These are phyloP conservation scores for Saccopteryx bilineata DNA, from an alignment of 2,113 vertebrate genomes.

Conservation along the genomic window DNA sequence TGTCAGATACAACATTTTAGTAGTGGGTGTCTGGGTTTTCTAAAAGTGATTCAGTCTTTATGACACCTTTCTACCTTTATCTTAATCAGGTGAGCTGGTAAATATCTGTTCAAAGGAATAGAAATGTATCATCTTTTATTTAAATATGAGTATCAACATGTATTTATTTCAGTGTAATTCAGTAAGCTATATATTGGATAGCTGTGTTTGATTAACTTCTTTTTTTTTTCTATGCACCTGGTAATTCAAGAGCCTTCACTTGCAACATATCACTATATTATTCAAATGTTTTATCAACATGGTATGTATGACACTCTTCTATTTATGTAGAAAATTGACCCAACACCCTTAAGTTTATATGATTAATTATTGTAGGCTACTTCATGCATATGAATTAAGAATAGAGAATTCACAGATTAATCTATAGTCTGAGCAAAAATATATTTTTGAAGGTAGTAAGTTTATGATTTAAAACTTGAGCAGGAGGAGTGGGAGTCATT, in stretches of 20 bases:
- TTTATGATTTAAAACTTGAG: not conserved
- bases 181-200: not conserved
- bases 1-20: not conserved
- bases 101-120: conserved; percentile 34
- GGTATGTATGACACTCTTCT: conserved; percentile 86
- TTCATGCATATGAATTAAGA: conserved; percentile 19
- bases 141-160: not conserved
- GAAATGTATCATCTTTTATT: not conserved
- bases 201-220: conserved; percentile 38
- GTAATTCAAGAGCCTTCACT: conserved; percentile 92
- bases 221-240: not conserved
- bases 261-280: conserved; percentile 91
- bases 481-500: not conserved
- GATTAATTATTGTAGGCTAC: not conserved
- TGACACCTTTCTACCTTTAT: not conserved
- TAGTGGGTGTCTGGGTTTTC: not conserved
- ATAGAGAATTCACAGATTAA: not conserved
- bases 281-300: conserved; percentile 88
- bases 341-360: not conserved
- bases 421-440: not conserved
- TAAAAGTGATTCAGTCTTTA: not conserved
- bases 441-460: not conserved
- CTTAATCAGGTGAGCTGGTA: not conserved
- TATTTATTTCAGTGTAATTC: not conserved
- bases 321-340: not conserved